A percentile compares a stretch with the other conserved stretches of the same genome.
Conservation (phyloP, 2,888 invertebrate genomes). For the Mythimna ferrago region DNA sequence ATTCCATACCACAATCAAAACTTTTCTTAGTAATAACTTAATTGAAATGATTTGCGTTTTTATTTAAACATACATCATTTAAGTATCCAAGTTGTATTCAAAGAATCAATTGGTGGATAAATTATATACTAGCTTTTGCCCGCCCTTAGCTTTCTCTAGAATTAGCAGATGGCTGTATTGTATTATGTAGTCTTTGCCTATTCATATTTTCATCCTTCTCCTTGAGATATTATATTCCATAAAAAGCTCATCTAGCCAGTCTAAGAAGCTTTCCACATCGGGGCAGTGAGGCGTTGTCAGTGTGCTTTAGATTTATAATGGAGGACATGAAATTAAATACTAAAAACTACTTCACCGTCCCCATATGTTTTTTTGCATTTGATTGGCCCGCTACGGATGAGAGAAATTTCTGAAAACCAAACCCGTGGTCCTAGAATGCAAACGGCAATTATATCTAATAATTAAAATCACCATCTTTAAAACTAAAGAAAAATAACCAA, state of each 20-base stretch:
- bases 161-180: background rate
- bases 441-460: background rate
- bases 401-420: too few relatives aligned
- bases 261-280: background rate
- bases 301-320: background rate
- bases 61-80: too few relatives aligned
- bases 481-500: constrained; percentile 25
- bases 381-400: too few relatives aligned
- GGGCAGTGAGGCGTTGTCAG: background rate
- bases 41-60: too few relatives aligned
- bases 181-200: constrained; percentile 22
- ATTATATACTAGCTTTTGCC: background rate
- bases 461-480: background rate
- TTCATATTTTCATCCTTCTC: constrained; percentile 27
- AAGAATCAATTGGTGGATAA: background rate
- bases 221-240: constrained; percentile 28
- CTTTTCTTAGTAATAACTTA: too few relatives aligned
- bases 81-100: too few relatives aligned
- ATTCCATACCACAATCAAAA: too few relatives aligned
- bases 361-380: too few relatives aligned
- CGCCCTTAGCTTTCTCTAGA: background rate
- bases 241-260: constrained; percentile 16
- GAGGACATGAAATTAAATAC: background rate
- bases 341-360: too few relatives aligned
- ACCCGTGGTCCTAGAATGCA: too few relatives aligned